Base-by-base conservation (phyloP, 1,140 invertebrate genomes). In the Tribolium castaneum region DNA sequence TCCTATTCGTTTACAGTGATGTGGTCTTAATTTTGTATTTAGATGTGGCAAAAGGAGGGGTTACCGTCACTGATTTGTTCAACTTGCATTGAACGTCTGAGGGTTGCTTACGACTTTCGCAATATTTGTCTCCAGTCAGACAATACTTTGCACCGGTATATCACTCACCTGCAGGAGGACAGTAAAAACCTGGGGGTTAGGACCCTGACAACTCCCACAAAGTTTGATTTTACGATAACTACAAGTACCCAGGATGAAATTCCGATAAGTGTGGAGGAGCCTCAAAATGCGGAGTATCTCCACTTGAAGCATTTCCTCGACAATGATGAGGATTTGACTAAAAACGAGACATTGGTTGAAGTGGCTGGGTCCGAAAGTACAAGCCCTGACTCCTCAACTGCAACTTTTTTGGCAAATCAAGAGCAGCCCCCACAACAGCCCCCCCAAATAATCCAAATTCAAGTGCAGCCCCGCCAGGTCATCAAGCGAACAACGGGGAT, bases 241-340 rank as follows among this genome's bases (percentile, higher is more conserved):
- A 72, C 39, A 25, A 30, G 76, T 16, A 76, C 51, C 45, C 76
- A 77, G 71, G 80, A 80, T 4, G 66, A 75, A 9, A 52, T 80
- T 30, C 50, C 80, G 1, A 76, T 78, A 45, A 81, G 75, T n/a
- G 80, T 75, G 25, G 81, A 81, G 54, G 83, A 84, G 22, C 74
- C 80, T 4, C 80, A 81, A 70, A 85, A 84, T 78, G 62, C 83
- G 9, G 83, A 83, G 49, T 85, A 83, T 80, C 22, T 85, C 50
- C 84, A 85, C 80, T 74, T 85, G n/a, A 85, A 85, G 75, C 84
- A 85, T 80, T 85, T 85, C 75, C 76, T 85, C 12, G 83, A 85
- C 71, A 83, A 78, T 80, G 83, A 83, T 14, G 83, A 82, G 13
- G 80, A 81, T 35, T 62, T 83, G 19, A 16, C 51, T 0, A 85